These are phyloP conservation scores for Strix occidentalis DNA, from an alignment of 2,797 vertebrate genomes.

Conservation along the genomic window DNA sequence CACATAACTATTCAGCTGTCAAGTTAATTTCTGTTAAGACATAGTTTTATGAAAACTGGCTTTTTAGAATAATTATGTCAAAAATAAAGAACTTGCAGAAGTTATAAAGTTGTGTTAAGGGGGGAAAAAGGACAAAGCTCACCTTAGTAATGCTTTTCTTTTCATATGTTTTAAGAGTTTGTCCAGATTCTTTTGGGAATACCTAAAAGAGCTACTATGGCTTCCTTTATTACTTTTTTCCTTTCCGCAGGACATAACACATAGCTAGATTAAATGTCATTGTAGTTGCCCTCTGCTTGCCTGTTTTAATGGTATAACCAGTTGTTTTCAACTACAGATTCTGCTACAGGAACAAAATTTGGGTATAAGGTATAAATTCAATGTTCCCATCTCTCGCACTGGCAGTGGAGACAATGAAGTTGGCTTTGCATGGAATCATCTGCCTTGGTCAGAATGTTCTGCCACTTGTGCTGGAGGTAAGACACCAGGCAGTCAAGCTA, in stretches of 20 bases:
- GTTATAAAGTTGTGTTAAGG: neutral
- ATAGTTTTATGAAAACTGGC: neutral
- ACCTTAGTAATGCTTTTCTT: neutral
- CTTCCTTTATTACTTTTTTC: conserved; percentile 26
- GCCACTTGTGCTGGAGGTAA: conserved; percentile 95
- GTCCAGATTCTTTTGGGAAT: neutral
- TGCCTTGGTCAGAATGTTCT: conserved; percentile 96
- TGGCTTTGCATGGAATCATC: conserved; percentile 93
- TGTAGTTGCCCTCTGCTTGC: neutral
- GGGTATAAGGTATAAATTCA: conserved; percentile 96
- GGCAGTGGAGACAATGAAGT: conserved; percentile 97
- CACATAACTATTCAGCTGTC: neutral
- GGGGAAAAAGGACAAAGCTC: neutral
- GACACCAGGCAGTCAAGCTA: conserved; percentile 46
- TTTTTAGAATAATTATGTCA: neutral
- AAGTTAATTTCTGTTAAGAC: neutral
- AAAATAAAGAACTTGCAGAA: neutral
- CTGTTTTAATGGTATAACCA: conserved; percentile 73
- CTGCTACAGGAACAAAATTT: conserved; percentile 97
- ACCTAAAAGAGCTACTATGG: neutral
- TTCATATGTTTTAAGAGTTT: neutral
- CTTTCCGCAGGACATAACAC: neutral
- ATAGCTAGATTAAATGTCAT: conserved; percentile 38
- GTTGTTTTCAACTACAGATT: conserved; percentile 85
- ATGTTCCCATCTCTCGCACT: conserved; percentile 92